phyloP scores from a whole-genome alignment of 2,888 invertebrate genomes.

The Brachyptera putata region DNA sequence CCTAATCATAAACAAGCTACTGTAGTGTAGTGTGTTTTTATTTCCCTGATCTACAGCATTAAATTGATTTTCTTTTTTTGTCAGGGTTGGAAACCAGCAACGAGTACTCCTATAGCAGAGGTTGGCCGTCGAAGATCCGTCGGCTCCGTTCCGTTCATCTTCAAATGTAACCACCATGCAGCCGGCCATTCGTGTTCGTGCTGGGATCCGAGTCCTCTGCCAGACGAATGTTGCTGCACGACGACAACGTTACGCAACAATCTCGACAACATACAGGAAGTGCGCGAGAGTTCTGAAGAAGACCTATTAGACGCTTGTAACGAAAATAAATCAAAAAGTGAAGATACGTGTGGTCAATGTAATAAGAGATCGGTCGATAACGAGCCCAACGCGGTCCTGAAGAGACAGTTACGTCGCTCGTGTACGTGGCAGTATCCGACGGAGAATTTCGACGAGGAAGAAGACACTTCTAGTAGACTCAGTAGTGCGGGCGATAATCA shows the following conservation, averaged over 20 bases:
- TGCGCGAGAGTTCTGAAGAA: conserved; percentile 45
- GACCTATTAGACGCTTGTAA: conserved; percentile 33
- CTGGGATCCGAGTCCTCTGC: conserved; percentile 40
- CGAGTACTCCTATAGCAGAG: conserved; percentile 30
- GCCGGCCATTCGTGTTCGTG: conserved; percentile 48
- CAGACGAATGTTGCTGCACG: conserved; percentile 17
- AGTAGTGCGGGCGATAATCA: conserved; percentile 31
- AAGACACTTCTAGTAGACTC: conserved; percentile 30
- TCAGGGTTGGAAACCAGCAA: conserved; percentile 31
- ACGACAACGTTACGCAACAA: background rate
- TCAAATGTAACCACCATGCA: conserved; percentile 48
- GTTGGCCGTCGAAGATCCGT: conserved; percentile 47
- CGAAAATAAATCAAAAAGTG: background rate
- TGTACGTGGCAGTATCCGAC: conserved; percentile 41
- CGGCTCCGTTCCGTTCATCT: conserved; percentile 47
- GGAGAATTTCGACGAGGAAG: conserved; percentile 38
- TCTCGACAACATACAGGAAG: conserved; percentile 39
- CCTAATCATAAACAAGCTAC: too few relatives aligned
- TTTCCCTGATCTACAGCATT: background rate
- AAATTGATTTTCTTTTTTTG: background rate
- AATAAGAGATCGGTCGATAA: conserved; percentile 42
- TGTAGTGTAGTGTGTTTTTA: too few relatives aligned
- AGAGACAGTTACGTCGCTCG: conserved; percentile 36
- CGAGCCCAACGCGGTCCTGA: too few relatives aligned
- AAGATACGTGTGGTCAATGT: conserved; percentile 23